These are phyloP conservation scores for Neodiprion fabricii DNA, from an alignment of 1,140 invertebrate genomes.

Conservation along the genomic window DNA sequence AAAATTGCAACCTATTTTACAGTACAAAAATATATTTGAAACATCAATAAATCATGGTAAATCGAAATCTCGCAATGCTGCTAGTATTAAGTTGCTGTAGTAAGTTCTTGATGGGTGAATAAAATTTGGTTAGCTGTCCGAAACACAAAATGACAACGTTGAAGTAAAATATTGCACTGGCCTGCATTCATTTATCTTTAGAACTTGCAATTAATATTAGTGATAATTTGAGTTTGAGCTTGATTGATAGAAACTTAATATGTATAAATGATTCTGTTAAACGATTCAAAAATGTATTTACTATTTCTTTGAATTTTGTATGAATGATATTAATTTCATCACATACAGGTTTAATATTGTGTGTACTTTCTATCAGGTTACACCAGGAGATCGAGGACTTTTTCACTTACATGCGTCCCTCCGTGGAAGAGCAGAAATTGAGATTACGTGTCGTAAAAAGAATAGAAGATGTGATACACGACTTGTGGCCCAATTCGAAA, in stretches of 20 bases:
- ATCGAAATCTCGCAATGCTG: too few species aligned
- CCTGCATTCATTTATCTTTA: too few species aligned
- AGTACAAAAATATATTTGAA: too few species aligned
- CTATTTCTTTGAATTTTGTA: conserved; percentile 20
- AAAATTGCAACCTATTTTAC: too few species aligned
- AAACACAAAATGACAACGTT: too few species aligned
- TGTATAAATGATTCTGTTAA: conserved; percentile 11
- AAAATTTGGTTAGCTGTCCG: too few species aligned
- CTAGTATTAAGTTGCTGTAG: too few species aligned
- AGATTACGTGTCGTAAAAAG: conserved; percentile 85
- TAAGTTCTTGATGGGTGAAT: too few species aligned
- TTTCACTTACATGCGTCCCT: conserved; percentile 92
- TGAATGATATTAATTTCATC: conserved; percentile 14
- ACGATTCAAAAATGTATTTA: conserved; percentile 10
- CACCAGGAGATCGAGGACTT: conserved; percentile 98
- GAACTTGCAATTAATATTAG: not conserved
- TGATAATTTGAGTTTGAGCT: not conserved
- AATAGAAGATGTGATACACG: conserved; percentile 85
- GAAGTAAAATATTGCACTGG: too few species aligned
- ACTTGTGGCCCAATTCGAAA: conserved; percentile 88
- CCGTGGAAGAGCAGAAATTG: conserved; percentile 86
- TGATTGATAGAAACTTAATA: not conserved
- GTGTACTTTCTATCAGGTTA: conserved; percentile 65
- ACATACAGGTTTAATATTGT: too few species aligned
- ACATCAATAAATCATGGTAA: too few species aligned